These are phyloP conservation scores for Champsocephalus esox DNA, from an alignment of 2,797 vertebrate species.

Conservation along the genomic window DNA sequence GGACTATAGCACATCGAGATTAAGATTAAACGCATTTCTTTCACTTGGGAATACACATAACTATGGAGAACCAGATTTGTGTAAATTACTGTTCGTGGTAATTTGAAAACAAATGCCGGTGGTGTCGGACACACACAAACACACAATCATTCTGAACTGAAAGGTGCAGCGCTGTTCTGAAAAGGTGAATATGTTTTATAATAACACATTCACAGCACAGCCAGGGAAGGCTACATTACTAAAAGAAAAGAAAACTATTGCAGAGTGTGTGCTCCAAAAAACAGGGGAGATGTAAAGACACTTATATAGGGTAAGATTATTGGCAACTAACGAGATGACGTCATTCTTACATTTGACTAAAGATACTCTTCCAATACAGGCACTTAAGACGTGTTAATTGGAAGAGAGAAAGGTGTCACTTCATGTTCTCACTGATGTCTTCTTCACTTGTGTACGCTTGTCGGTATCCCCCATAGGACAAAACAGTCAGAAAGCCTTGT, in stretches of 20 bases:
- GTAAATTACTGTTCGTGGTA: no score
- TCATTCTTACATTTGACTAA: no score
- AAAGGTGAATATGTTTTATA: constrained; percentile 44
- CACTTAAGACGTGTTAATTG: background rate
- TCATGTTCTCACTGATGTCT: background rate
- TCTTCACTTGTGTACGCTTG: background rate
- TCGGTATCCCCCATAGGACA: background rate
- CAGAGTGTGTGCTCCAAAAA: background rate
- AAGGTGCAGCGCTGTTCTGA: constrained; percentile 33
- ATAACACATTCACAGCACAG: constrained; percentile 22
- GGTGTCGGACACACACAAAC: no score
- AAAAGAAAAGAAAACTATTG: constrained; percentile 4
- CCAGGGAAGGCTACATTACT: constrained; percentile 15
- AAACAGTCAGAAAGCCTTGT: background rate
- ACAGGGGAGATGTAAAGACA: no score
- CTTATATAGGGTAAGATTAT: no score
- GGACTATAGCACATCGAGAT: no score
- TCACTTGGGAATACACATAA: no score
- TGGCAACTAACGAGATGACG: no score
- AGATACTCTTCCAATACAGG: no score
- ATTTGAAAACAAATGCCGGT: no score
- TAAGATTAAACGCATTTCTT: no score
- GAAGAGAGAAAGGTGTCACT: background rate
- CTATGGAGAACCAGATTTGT: no score
- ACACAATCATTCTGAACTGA: constrained; percentile 40